Evolutionary conservation across 2,113 vertebrate species (phyloP).

Genomic region (Caranx ignobilis): DNA sequence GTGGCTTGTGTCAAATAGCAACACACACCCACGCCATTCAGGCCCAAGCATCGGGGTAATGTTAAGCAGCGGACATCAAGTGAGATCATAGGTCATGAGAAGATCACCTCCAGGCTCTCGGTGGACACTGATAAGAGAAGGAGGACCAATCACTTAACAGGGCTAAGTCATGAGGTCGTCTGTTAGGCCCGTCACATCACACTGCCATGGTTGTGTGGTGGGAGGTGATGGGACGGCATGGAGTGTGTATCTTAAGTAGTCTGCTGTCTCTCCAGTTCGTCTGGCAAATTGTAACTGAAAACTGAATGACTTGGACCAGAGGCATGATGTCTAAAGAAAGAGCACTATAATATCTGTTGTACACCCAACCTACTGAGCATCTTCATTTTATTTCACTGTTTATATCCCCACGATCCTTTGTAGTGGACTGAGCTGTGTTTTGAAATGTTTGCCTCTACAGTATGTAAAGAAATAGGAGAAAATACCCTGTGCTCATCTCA

Average conservation of each 20-base stretch:
- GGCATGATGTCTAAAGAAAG: too few species aligned
- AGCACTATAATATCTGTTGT: too few species aligned
- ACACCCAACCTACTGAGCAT: too few species aligned
- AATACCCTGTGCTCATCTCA: too few species aligned
- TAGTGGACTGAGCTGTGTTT: too few species aligned
- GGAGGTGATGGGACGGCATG: neutral
- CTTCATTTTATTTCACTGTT: too few species aligned
- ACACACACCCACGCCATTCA: neutral
- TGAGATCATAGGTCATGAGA: constrained; percentile 68
- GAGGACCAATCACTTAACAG: constrained; percentile 57
- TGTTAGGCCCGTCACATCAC: constrained; percentile 46
- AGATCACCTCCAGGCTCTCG: constrained; percentile 60
- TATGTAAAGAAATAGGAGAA: too few species aligned
- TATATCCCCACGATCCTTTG: too few species aligned
- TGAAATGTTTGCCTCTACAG: too few species aligned
- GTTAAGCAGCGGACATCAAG: constrained; percentile 18
- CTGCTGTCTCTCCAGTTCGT: neutral
- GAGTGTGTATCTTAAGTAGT: neutral
- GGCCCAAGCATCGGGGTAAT: neutral
- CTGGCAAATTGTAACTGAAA: neutral
- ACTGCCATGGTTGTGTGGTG: neutral
- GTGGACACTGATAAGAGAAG: constrained; percentile 69
- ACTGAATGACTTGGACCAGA: neutral
- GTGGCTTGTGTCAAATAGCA: too few species aligned
- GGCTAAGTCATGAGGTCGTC: constrained; percentile 48